Evolutionary conservation across 2,797 vertebrate species (phyloP).

Genomic region (Sebastes goodei): DNA sequence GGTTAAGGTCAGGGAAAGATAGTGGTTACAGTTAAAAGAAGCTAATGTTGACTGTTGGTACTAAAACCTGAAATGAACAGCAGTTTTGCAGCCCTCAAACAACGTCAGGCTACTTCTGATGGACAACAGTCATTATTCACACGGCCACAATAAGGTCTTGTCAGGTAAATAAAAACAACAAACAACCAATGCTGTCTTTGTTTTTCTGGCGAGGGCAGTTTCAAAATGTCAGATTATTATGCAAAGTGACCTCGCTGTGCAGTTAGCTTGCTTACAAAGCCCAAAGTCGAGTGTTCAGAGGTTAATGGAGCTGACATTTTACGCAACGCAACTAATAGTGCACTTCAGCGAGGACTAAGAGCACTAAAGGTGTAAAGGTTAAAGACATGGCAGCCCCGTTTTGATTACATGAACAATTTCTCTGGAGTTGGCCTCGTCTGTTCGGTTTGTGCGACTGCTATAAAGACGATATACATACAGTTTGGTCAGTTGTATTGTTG

Average conservation of each 20-base stretch:
- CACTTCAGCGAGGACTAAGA: slow-evolving; percentile 1
- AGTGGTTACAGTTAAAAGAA: not conserved
- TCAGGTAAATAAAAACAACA: slow-evolving; percentile 34
- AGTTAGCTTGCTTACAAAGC: slow-evolving; percentile 36
- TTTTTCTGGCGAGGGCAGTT: slow-evolving; percentile 9
- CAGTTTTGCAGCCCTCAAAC: not conserved
- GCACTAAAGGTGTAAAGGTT: slow-evolving; percentile 36
- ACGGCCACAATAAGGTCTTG: slow-evolving; percentile 7
- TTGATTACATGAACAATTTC: not conserved
- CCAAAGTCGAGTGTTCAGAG: slow-evolving; percentile 51
- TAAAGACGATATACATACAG: not conserved
- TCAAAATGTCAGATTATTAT: slow-evolving; percentile 58
- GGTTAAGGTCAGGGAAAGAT: not conserved
- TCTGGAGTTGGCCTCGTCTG: not conserved
- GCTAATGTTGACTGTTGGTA: no score
- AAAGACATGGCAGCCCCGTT: slow-evolving; percentile 12
- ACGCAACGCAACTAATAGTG: slow-evolving; percentile 21
- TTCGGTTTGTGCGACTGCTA: not conserved
- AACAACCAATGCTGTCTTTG: slow-evolving; percentile 12
- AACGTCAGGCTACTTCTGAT: not conserved
- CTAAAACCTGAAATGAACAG: not conserved
- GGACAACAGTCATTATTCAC: not conserved
- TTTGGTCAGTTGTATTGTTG: not conserved
- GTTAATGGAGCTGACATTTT: slow-evolving; percentile 66
- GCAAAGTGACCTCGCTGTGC: slow-evolving; percentile 34